Conservation (phyloP, 1,140 invertebrate species). For the Agraylea sexmaculata region DNA sequence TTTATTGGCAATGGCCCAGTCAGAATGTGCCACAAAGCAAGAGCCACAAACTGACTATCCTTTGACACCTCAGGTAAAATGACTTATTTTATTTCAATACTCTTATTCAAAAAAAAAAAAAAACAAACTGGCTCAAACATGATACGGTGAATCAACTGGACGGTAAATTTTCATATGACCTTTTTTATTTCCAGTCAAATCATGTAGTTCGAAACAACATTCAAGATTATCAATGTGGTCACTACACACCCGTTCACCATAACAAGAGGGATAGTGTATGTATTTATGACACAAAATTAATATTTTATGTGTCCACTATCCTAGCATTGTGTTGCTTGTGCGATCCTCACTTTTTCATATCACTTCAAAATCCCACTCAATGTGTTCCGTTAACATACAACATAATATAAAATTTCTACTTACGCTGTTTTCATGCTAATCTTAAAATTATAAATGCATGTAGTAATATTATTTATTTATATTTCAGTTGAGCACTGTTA, state of each 20-base stretch:
- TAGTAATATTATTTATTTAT: slow-evolving; percentile 9
- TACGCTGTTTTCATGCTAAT: neutral
- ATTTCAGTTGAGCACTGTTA: slow-evolving; percentile 33
- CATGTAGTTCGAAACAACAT: slow-evolving; percentile 17
- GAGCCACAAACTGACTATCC: slow-evolving; percentile 21
- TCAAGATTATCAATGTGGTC: slow-evolving; percentile 37
- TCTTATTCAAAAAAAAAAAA: neutral
- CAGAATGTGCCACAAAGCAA: slow-evolving; percentile 46
- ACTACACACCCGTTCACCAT: slow-evolving; percentile 34
- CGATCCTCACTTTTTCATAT: no score
- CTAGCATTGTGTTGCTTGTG: neutral
- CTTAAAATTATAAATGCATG: neutral
- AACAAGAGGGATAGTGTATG: slow-evolving; percentile 38
- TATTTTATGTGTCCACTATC: slow-evolving; percentile 1
- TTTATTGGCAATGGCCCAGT: slow-evolving; percentile 69
- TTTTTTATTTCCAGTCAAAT: slow-evolving; percentile 12
- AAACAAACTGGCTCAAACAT: neutral
- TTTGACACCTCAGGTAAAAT: slow-evolving; percentile 25
- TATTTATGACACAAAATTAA: slow-evolving; percentile 10
- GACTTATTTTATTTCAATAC: no score
- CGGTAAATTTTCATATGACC: no score
- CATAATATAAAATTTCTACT: slow-evolving; percentile 1
- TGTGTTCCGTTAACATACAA: neutral
- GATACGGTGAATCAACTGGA: neutral
- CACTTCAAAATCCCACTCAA: neutral